phyloP scores from a whole-genome alignment of 2,888 invertebrate species.

The Chydorus sphaericus region DNA sequence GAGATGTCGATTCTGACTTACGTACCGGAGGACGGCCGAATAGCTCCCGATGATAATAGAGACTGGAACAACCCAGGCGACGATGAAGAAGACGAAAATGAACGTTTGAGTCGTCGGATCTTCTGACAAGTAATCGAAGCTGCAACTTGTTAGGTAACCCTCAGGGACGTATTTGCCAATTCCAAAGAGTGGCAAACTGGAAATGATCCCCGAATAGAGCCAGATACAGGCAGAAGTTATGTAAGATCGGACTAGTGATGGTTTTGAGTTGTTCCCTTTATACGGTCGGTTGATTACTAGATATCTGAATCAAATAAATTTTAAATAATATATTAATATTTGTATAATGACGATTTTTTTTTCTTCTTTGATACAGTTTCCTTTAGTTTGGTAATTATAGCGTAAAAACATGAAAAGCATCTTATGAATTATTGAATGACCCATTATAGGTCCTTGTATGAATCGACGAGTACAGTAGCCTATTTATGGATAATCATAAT shows the following conservation, averaged over 20 bases:
- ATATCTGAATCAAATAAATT: no score
- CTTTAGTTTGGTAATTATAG: no score
- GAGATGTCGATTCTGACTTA: no score
- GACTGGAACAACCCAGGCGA: slow-evolving; percentile 60
- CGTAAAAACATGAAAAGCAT: no score
- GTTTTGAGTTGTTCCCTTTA: slow-evolving; percentile 22
- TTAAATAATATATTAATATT: no score
- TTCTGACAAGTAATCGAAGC: slow-evolving; percentile 29
- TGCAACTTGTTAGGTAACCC: slow-evolving; percentile 30
- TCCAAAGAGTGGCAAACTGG: slow-evolving; percentile 27
- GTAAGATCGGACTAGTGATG: not conserved
- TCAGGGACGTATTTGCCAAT: slow-evolving; percentile 28
- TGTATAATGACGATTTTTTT: no score
- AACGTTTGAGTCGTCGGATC: slow-evolving; percentile 38
- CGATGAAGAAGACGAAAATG: slow-evolving; percentile 56
- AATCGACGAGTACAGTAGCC: no score
- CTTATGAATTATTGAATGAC: no score
- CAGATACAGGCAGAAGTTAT: slow-evolving; percentile 25
- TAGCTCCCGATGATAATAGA: slow-evolving; percentile 56
- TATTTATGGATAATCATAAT: no score
- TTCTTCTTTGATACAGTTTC: no score
- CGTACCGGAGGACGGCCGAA: slow-evolving; percentile 48
- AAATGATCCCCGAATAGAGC: slow-evolving; percentile 25
- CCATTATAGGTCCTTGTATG: no score
- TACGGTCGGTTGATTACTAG: slow-evolving; percentile 28